Conservation (phyloP, 2,113 vertebrate genomes). For the Lampris megalopsis region DNA sequence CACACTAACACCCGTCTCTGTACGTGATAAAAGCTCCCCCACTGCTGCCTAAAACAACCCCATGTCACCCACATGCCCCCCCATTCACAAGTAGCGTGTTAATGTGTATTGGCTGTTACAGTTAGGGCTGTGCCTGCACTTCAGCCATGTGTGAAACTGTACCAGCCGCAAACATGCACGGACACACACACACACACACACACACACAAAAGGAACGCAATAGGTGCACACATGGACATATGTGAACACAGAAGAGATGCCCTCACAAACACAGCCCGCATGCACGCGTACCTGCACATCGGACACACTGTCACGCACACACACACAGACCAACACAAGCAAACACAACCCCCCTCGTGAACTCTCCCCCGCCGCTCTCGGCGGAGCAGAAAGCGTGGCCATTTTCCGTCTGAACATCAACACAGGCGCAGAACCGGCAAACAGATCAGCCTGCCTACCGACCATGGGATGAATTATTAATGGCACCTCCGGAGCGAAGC, state of each 20-base stretch:
- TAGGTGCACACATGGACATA: too few relatives aligned
- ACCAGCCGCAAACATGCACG: slow-evolving; percentile 26
- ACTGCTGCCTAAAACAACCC: slow-evolving; percentile 12
- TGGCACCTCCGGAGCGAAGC: not conserved
- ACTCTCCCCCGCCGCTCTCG: not conserved
- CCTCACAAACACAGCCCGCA: too few relatives aligned
- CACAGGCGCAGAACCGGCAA: not conserved
- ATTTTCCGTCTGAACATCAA: not conserved
- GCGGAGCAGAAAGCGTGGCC: slow-evolving; percentile 15
- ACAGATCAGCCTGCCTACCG: not conserved
- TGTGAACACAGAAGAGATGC: too few relatives aligned
- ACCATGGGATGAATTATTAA: slow-evolving; percentile 48
- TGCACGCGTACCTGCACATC: too few relatives aligned
- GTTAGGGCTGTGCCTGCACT: slow-evolving; percentile 44
- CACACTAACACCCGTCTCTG: not conserved
- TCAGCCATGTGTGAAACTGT: slow-evolving; percentile 39
- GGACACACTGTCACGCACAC: not conserved
- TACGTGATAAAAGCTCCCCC: slow-evolving; percentile 8
- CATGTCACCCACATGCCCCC: not conserved
- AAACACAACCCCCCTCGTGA: not conserved
- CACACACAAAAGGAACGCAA: too few relatives aligned
- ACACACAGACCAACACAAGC: not conserved
- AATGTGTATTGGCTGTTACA: slow-evolving; percentile 46
- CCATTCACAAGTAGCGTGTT: slow-evolving; percentile 43
- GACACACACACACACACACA: too few relatives aligned